phyloP scores from a whole-genome alignment of 1,140 invertebrate species.

The Leptestheria dahalacensis region DNA sequence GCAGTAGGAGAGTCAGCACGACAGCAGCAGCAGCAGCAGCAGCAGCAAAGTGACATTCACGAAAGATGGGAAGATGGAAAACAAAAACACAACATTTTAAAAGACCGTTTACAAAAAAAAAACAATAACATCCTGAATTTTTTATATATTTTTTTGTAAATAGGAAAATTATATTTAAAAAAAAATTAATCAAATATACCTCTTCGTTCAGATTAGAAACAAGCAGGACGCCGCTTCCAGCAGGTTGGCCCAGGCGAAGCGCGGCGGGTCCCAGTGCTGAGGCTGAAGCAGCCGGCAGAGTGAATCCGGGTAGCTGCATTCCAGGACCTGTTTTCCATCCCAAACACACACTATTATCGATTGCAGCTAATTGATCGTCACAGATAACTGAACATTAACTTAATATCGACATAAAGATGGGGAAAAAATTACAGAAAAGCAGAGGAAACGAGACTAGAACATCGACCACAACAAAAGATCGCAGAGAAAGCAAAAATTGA shows the following conservation, averaged over 20 bases:
- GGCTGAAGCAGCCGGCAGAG: conserved; percentile 25
- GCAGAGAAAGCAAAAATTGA: conserved; percentile 1
- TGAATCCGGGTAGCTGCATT: neutral
- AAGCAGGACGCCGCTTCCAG: conserved; percentile 51
- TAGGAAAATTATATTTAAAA: conserved; percentile 1
- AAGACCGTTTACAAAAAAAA: neutral
- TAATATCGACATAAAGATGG: no score
- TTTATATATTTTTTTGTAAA: neutral
- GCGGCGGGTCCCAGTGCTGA: conserved; percentile 34
- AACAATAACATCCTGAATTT: neutral
- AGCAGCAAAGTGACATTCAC: conserved; percentile 3
- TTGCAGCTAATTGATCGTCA: neutral
- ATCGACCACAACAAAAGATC: neutral
- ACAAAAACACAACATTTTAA: neutral
- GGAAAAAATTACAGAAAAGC: neutral
- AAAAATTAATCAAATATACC: conserved; percentile 34
- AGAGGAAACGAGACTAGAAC: neutral
- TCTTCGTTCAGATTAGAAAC: conserved; percentile 85
- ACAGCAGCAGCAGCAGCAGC: conserved; percentile 4
- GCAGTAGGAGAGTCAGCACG: conserved; percentile 7
- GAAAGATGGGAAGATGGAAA: conserved; percentile 7
- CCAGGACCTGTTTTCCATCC: neutral
- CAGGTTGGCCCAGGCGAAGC: conserved; percentile 24
- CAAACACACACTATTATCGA: neutral
- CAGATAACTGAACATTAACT: no score